phyloP scores from a whole-genome alignment of 2,797 vertebrate genomes.

The Smutsia temminckii region DNA sequence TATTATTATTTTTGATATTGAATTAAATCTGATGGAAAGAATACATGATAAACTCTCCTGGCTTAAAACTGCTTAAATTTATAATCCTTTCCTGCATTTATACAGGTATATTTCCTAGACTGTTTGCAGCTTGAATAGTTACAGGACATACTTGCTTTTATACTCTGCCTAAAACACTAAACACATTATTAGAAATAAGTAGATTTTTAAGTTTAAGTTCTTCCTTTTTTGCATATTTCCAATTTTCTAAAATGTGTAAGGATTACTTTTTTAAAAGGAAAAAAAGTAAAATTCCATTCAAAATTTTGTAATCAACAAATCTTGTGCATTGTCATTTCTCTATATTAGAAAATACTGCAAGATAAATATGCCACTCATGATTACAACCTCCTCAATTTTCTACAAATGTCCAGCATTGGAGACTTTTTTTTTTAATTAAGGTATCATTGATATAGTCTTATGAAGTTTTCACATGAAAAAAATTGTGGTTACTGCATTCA shows the following conservation, averaged over 20 bases:
- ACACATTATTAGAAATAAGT: neutral
- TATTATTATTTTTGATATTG: neutral
- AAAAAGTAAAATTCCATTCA: neutral
- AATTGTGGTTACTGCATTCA: too few species aligned
- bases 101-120: neutral
- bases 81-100: neutral
- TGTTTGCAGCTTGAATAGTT: neutral
- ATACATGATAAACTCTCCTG: neutral
- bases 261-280: neutral
- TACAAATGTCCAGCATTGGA: neutral
- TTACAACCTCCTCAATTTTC: neutral
- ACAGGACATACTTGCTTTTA: neutral
- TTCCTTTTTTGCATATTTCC: neutral
- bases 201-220: neutral
- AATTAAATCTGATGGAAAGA: neutral
- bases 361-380: neutral
- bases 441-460: too few species aligned
- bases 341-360: neutral
- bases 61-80: neutral
- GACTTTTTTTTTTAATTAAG: neutral
- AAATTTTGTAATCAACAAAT: neutral
- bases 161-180: neutral
- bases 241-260: neutral
- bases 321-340: neutral
- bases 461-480: too few species aligned